Percentiles rank a stretch among this genome's conserved stretches.
These are phyloP conservation scores for Listrodromus nycthemerus DNA, from an alignment of 2,888 invertebrate species.

Conservation along the genomic window DNA sequence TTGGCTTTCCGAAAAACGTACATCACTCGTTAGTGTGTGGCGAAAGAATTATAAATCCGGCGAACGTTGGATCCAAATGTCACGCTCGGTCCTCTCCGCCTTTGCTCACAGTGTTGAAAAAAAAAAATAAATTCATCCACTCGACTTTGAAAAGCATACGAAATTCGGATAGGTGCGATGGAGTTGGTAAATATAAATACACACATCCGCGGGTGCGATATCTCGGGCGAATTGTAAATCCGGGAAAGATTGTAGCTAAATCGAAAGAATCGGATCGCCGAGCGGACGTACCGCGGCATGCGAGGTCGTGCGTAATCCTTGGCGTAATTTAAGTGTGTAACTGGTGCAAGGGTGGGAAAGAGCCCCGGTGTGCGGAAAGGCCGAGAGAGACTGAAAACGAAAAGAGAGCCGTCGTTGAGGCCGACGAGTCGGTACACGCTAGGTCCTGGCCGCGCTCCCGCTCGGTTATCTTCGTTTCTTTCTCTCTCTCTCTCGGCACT, in stretches of 20 bases:
- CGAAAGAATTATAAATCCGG: no score
- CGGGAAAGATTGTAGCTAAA: constrained; percentile 14
- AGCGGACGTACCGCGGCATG: not conserved
- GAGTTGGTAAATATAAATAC: no score
- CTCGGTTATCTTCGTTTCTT: constrained; percentile 40
- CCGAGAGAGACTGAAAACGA: constrained; percentile 2
- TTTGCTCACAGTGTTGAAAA: not conserved
- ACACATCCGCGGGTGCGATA: not conserved
- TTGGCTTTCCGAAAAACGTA: not conserved
- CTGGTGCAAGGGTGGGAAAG: constrained; percentile 1
- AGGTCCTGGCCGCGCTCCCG: constrained; percentile 30
- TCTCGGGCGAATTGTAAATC: constrained; percentile 31
- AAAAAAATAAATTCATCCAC: not conserved
- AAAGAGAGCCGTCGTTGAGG: constrained; percentile 30
- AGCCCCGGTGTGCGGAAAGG: not conserved
- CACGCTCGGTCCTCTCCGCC: not conserved
- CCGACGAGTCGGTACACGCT: not conserved
- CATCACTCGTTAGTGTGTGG: no score
- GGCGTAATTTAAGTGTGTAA: constrained; percentile 26
- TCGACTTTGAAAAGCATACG: no score
- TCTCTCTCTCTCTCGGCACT: not conserved
- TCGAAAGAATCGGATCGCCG: constrained; percentile 31
- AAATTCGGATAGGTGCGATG: no score
- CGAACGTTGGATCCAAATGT: not conserved
- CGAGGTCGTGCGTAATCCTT: constrained; percentile 36